Evolutionary conservation across 2,797 vertebrate genomes (phyloP), one percentile per base, ranked within the genome.

Genomic region (Mormyrus hasselquistii): DNA sequence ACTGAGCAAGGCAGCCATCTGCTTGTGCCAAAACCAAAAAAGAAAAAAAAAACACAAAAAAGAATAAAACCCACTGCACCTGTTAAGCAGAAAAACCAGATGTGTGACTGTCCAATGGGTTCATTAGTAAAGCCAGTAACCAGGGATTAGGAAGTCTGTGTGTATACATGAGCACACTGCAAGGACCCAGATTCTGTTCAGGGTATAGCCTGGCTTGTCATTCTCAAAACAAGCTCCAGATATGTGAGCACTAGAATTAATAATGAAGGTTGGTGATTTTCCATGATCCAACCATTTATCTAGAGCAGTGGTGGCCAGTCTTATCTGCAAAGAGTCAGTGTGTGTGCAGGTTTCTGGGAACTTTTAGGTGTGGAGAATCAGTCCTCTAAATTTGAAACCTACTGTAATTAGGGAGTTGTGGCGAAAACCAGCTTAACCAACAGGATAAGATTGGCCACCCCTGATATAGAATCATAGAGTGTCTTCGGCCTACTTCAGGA

Each of bases 11-110:
- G 73, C 47, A 89, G 47, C 89, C 89, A 88, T 89, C 69, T 73
- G 85, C 87, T 65, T 62, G 62, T 79, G 47, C 47, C 85, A 8
- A 87, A 91, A 90, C 76, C 55, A 90, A 88, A 90, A 86, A 90
- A 50, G 73, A 90, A 88, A 69, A 83, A 86, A 50, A 50, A 14
- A 57, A 55, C 5, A 19, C 16, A 41, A 29, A 83, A 34, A 55
- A 50, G 52, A 12, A 88, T 41, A 83, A 76, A 91, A 88, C 25
- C 83, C 52, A 34, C 19, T 22, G 41, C 49, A 16, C 16, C 76
- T 88, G 88, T 38, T 16, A 52, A 44, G 79, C 19, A 38, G 53
- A 88, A 90, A 91, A 88, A 55, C 65, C 85, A 89, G 79, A 86
- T 86, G 49, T 55, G 12, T 29, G 1, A 52, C 73, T 41, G 1